phyloP scores from a whole-genome alignment of 2,113 vertebrate species.

The Callionymus lyra region DNA sequence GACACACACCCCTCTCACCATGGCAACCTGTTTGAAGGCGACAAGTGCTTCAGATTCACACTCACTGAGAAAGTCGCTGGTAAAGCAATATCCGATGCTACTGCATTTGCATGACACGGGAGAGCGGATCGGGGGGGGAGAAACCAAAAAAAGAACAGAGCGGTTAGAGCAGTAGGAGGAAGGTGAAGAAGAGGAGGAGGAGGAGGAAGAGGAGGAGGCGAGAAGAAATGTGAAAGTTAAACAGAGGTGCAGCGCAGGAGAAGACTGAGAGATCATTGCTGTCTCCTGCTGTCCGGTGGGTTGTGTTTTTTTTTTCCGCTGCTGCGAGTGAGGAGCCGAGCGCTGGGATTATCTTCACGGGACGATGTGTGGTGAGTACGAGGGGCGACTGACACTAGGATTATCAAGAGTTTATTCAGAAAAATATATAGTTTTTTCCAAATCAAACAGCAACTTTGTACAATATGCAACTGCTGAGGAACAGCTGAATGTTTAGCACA shows the following conservation, averaged over 20 bases:
- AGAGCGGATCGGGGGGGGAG: slow-evolving; percentile 10
- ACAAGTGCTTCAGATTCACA: slow-evolving; percentile 23
- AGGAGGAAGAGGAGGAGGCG: slow-evolving; percentile 18
- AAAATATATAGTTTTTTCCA: too few relatives aligned
- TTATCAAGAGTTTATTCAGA: too few relatives aligned
- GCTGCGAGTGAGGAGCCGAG: slow-evolving; percentile 3
- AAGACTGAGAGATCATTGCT: slow-evolving; percentile 4
- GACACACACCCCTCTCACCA: slow-evolving; percentile 2
- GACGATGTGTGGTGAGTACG: slow-evolving; percentile 6
- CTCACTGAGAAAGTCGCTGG: slow-evolving; percentile 5
- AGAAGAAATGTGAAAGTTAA: slow-evolving; percentile 27
- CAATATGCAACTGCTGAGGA: too few relatives aligned
- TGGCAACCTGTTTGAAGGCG: not conserved
- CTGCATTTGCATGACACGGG: too few relatives aligned
- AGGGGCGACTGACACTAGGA: too few relatives aligned
- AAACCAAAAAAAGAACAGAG: slow-evolving; percentile 34
- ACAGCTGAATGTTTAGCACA: too few relatives aligned
- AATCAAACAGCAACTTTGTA: too few relatives aligned
- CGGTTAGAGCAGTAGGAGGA: slow-evolving; percentile 38
- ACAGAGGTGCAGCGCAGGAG: slow-evolving; percentile 17
- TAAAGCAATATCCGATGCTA: too few relatives aligned
- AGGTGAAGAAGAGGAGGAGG: slow-evolving; percentile 38
- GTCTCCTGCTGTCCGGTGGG: slow-evolving; percentile 5
- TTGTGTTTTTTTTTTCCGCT: not conserved
- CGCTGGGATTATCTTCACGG: slow-evolving; percentile 3